These are phyloP conservation scores for Drosophila albomicans DNA, from an alignment of 1,140 invertebrate genomes.

Conservation along the genomic window DNA sequence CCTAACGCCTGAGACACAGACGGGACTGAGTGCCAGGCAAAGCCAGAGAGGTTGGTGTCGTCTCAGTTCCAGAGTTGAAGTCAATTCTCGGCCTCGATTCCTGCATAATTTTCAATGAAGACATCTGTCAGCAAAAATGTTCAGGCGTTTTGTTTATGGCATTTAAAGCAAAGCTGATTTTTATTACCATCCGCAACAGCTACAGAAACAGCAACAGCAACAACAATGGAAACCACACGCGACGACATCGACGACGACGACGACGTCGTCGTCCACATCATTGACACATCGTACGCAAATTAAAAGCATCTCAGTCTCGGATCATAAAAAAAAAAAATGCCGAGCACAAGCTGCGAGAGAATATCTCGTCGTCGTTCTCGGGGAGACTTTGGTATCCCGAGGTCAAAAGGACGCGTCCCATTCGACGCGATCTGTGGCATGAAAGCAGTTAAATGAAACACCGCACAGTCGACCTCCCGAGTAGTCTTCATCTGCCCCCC, in stretches of 20 bases:
- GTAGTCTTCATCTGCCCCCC: slow-evolving; percentile 19
- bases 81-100: slow-evolving; percentile 13
- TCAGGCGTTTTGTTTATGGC: slow-evolving; percentile 82
- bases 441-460: slow-evolving; percentile 83
- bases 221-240: slow-evolving; percentile 68
- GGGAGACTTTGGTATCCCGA: slow-evolving; percentile 33
- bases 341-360: slow-evolving; percentile 17
- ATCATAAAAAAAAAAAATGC: slow-evolving; percentile 50
- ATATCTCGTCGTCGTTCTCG: not conserved
- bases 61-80: slow-evolving; percentile 15
- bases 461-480: slow-evolving; percentile 65
- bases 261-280: slow-evolving; percentile 61
- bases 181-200: slow-evolving; percentile 77
- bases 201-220: slow-evolving; percentile 29
- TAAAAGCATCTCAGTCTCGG: slow-evolving; percentile 72
- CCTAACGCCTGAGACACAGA: slow-evolving; percentile 62
- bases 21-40: not conserved
- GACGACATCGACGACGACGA: slow-evolving; percentile 40
- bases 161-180: slow-evolving; percentile 83
- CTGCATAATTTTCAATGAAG: slow-evolving; percentile 84
- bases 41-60: slow-evolving; percentile 1
- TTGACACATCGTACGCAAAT: slow-evolving; percentile 83
- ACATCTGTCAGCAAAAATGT: slow-evolving; percentile 84
- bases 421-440: slow-evolving; percentile 82
- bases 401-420: slow-evolving; percentile 82